These are phyloP conservation scores for Gila orcuttii DNA, from an alignment of 2,113 vertebrate species.

Conservation along the genomic window DNA sequence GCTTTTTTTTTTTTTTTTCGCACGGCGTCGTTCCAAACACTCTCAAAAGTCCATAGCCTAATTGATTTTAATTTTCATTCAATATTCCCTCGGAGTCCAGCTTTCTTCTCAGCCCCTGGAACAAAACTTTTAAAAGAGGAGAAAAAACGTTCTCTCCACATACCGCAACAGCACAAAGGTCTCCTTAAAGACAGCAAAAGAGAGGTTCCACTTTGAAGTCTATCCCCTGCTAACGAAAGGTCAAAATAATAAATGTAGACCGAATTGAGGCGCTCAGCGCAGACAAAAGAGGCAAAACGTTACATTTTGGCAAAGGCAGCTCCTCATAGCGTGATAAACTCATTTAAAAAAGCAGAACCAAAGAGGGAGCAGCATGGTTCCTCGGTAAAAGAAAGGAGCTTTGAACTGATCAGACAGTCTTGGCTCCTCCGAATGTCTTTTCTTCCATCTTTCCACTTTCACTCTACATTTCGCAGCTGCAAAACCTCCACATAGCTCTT, in stretches of 20 bases:
- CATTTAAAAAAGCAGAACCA: slow-evolving; percentile 80
- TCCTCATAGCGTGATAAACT: slow-evolving; percentile 84
- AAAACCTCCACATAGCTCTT: slow-evolving; percentile 56
- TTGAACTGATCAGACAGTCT: slow-evolving; percentile 76
- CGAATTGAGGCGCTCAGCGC: slow-evolving; percentile 79
- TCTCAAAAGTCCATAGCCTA: slow-evolving; percentile 78
- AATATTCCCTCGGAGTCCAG: slow-evolving; percentile 71
- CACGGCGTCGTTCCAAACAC: slow-evolving; percentile 68
- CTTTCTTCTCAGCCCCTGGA: slow-evolving; percentile 75
- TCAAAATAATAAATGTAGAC: slow-evolving; percentile 91
- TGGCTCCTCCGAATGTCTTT: slow-evolving; percentile 70
- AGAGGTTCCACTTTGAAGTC: slow-evolving; percentile 76
- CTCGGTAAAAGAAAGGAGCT: slow-evolving; percentile 72
- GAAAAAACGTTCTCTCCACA: slow-evolving; percentile 66
- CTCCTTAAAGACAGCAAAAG: slow-evolving; percentile 66
- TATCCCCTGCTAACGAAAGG: slow-evolving; percentile 77
- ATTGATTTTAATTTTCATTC: slow-evolving; percentile 84
- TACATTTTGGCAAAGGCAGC: slow-evolving; percentile 78
- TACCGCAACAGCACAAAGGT: slow-evolving; percentile 75
- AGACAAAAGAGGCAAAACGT: slow-evolving; percentile 82
- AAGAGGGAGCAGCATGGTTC: slow-evolving; percentile 80
- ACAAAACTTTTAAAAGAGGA: slow-evolving; percentile 74
- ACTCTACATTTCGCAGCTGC: slow-evolving; percentile 62
- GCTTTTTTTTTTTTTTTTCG: slow-evolving; percentile 65
- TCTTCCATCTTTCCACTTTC: slow-evolving; percentile 54